A percentile compares a stretch with the other conserved stretches of the same genome.
Evolutionary conservation across 2,113 vertebrate species (phyloP).

Genomic region (Procavia capensis): DNA sequence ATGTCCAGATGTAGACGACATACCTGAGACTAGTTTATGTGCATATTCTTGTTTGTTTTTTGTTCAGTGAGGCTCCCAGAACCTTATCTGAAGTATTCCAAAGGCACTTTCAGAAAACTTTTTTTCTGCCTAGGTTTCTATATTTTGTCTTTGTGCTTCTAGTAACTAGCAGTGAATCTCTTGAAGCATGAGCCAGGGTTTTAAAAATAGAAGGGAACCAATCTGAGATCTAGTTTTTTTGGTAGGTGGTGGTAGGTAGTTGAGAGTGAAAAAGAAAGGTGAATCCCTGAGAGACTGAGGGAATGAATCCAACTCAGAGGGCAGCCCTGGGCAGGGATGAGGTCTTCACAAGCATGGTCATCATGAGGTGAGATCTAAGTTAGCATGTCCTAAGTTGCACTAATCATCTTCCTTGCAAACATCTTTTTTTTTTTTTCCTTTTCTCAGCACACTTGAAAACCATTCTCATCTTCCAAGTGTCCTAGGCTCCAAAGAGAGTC

Average conservation of each 20-base stretch:
- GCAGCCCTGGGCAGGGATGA: neutral
- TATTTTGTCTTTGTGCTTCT: neutral
- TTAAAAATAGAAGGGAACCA: neutral
- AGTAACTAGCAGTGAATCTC: neutral
- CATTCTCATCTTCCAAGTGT: neutral
- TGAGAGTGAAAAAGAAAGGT: neutral
- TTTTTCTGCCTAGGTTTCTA: neutral
- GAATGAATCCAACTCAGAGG: neutral
- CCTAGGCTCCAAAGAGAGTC: neutral
- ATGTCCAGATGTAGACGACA: neutral
- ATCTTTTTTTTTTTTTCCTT: neutral
- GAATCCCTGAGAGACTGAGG: neutral
- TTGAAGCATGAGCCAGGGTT: neutral
- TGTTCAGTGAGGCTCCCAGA: neutral
- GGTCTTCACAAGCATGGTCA: neutral
- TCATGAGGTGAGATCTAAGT: neutral
- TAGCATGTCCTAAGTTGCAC: neutral
- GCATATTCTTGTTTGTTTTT: neutral
- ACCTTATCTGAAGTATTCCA: neutral
- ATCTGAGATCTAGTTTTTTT: neutral
- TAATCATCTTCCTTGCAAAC: neutral
- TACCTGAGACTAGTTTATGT: neutral
- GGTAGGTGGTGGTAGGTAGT: neutral
- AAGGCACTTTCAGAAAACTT: neutral
- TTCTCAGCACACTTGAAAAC: neutral